Evolutionary conservation across 2,797 vertebrate species (phyloP).

Genomic region (Neosalanx taihuensis): DNA sequence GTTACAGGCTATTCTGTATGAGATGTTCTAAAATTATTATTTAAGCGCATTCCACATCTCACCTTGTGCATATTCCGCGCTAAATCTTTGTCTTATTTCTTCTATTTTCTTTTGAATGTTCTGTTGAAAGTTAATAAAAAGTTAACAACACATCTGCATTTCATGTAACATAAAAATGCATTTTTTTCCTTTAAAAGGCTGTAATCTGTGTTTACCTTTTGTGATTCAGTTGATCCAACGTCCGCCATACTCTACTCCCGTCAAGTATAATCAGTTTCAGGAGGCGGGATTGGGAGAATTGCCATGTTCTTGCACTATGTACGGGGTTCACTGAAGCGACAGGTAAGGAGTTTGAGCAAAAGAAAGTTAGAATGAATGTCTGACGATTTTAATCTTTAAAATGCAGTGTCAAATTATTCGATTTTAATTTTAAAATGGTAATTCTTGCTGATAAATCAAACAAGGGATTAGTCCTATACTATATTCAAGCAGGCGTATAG

Average conservation of each 20-base stretch:
- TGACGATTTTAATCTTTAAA: too few species aligned
- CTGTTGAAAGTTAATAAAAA: conserved; percentile 43
- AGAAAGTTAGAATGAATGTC: background rate
- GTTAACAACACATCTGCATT: background rate
- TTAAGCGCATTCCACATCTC: conserved; percentile 8
- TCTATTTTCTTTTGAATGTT: conserved; percentile 70
- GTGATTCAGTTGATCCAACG: conserved; percentile 33
- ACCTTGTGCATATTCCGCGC: conserved; percentile 77
- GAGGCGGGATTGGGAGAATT: background rate
- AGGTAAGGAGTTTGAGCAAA: background rate
- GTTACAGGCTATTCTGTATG: background rate
- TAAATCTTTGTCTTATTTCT: conserved; percentile 76
- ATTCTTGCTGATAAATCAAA: too few species aligned
- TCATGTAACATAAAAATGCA: background rate
- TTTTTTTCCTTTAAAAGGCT: background rate
- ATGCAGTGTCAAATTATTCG: too few species aligned
- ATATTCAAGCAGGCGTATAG: too few species aligned
- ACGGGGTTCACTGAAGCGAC: background rate
- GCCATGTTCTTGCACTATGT: background rate
- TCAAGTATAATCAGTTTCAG: background rate
- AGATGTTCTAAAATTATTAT: background rate
- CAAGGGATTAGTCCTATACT: too few species aligned
- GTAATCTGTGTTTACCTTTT: conserved; percentile 43
- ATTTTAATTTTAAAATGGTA: too few species aligned
- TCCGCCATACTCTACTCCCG: conserved; percentile 47